Base-by-base conservation (phyloP, 1,140 invertebrate genomes). In the Cyrtorhinus lividipennis region DNA sequence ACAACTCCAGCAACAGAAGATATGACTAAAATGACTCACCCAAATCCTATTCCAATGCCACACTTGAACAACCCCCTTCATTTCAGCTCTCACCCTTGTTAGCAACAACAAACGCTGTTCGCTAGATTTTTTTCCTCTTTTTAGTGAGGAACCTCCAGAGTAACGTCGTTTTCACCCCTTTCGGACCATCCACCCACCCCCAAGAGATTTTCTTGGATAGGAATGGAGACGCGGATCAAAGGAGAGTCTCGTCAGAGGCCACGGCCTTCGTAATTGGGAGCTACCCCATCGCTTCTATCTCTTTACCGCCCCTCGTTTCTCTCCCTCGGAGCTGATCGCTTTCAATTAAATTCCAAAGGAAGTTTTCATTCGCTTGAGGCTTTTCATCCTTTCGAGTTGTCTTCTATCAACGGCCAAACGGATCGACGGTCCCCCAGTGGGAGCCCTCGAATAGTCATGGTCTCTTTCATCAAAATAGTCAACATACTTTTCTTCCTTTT, bases 291-390 rank as follows among this genome's bases (percentile, higher is more conserved):
- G 30, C 30, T 38, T 38, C n/a, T n/a, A n/a, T 38, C 30, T 38
- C 48, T 53, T 22, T 53, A 12, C 48, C 48, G 10, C 20, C 48
- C 48, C 8, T 5, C 20, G 10, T 20, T 53, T 53, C 10, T 10
- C 10, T 10, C 20, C 48, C 48, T 53, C 20, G 48, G 48, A 53
- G 48, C 18, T 53, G 48, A 53, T 53, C 48, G 48, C 48, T 53
- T 53, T 53, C 48, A 53, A 53, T 53, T 53, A 53, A 53, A 53
- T 53, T 53, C 48, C 48, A 22, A 53, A 53, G 12, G 12, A 53
- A 53, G 48, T 53, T 53, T 53, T 53, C 48, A 53, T 53, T 22
- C 48, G 48, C 8, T 53, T 22, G 48, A 20, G 20, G 48, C 48
- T 53, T 53, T 53, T 53, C 48, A 38, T 53, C 48, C 20, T 53